A percentile compares a stretch with the other conserved stretches of the same genome.
Evolutionary conservation across 2,888 invertebrate genomes (phyloP).

Genomic region (Saturnia pavonia): DNA sequence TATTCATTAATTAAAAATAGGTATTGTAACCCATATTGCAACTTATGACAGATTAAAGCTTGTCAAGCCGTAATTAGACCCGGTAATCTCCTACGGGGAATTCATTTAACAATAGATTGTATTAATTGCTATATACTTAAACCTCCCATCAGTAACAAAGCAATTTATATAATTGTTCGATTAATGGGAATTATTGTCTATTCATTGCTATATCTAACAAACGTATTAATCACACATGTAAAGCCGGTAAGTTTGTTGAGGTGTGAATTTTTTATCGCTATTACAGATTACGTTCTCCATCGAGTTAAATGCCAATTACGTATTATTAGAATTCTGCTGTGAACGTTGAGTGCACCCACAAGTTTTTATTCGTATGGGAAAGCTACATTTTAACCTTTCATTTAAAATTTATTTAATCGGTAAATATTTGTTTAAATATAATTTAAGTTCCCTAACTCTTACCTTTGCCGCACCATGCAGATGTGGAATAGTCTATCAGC

Average conservation of each 20-base stretch:
- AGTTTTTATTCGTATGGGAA: no score
- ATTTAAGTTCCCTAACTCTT: no score
- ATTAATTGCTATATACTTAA: conserved; percentile 37
- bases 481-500: no score
- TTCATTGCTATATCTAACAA: conserved; percentile 40
- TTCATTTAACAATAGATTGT: conserved; percentile 43
- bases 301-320: background rate
- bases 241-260: conserved; percentile 32
- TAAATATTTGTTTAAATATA: no score
- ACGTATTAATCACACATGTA: conserved; percentile 40
- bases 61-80: conserved; percentile 32
- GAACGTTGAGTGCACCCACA: no score
- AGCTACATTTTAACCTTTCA: no score
- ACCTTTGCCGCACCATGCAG: no score
- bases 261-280: conserved; percentile 22
- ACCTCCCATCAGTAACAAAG: conserved; percentile 33
- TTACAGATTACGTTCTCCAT: background rate
- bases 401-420: no score
- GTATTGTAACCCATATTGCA: conserved; percentile 3
- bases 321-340: background rate
- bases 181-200: conserved; percentile 49
- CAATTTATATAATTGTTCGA: conserved; percentile 49
- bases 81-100: conserved; percentile 37
- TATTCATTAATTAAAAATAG: background rate
- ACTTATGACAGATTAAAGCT: conserved; percentile 31